Evolutionary conservation across 2,113 vertebrate species (phyloP).

Genomic region (Elaphurus davidianus): DNA sequence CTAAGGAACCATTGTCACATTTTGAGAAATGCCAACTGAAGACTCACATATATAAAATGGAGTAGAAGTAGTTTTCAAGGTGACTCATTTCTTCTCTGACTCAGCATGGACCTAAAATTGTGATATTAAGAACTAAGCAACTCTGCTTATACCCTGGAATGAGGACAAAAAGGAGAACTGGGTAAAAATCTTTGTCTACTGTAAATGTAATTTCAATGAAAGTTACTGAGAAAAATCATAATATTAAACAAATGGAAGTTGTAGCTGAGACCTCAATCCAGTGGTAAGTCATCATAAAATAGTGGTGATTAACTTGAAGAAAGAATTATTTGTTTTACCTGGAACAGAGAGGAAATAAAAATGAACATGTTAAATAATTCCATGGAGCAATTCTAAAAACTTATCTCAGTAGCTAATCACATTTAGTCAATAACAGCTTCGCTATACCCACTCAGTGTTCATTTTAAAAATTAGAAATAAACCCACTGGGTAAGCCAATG

Average conservation of each 20-base stretch:
- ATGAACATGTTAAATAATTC: neutral
- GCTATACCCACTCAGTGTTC: neutral
- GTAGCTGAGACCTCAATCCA: neutral
- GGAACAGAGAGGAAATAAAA: slow-evolving; percentile 5
- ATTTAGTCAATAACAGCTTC: neutral
- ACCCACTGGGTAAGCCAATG: neutral
- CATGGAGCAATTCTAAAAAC: neutral
- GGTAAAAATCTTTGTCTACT: neutral
- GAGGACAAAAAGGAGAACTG: neutral
- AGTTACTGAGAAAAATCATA: slow-evolving; percentile 26
- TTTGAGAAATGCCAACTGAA: neutral
- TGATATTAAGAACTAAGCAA: neutral
- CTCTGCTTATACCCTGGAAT: neutral
- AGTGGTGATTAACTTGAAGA: neutral
- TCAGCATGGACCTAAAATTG: neutral
- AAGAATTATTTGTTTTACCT: neutral
- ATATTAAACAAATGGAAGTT: neutral
- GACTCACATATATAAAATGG: neutral
- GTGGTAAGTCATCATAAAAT: slow-evolving; percentile 1
- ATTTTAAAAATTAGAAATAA: slow-evolving; percentile 20
- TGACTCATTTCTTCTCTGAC: neutral
- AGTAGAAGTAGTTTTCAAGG: neutral
- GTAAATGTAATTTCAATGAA: neutral
- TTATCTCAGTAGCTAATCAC: neutral
- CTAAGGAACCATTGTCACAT: neutral